Base-by-base conservation (phyloP, 2,113 vertebrate genomes). In the Xenopus laevis region DNA sequence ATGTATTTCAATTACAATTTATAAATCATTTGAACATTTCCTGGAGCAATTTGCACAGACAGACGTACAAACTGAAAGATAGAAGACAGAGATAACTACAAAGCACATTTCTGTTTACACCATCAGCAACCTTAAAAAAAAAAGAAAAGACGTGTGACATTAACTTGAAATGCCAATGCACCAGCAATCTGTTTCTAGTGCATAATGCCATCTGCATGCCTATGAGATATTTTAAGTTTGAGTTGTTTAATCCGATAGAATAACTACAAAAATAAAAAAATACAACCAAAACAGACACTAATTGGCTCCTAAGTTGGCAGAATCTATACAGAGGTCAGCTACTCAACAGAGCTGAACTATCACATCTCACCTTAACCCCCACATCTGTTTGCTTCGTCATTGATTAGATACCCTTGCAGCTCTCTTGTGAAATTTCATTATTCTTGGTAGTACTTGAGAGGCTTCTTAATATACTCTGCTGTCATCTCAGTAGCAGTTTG, bases 231-330 rank as follows among this genome's bases (percentile, higher is more conserved):
- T 12, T 63, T 64, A 67, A 33, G 52, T 16, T 57, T 55, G 20
- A 20, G 62, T 68, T 69, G 27, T 70, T 70, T 70, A 70, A 70
- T 70, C 59, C 44, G 52, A 77, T 40, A 63, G 61, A 64, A 55
- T 44, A 75, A 68, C 46, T 13, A 16, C 65, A 62, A 47, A 75
- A 27, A 27, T 27, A 27, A 27, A 27, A 13, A 50, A 69, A 68
- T 68, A 62, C 67, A 20, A 57, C 50, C 30, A 64, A 45, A 64
- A 77, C 30, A 70, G 74, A 77, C 74, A 77, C 68, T 77, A 77
- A 77, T 77, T 77, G 74, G 74, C 47, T 70, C 33, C 16, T 45
- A 64, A 57, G 74, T 70, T 77, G 74, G 67, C 74, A 77, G 59
- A 15, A 68, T 46, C 47, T 64, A 68, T 46, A 70, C 67, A 77